A percentile compares a stretch with the other conserved stretches of the same genome.
Evolutionary conservation across 2,113 vertebrate genomes (phyloP).

Genomic region (Speoplatyrhinus poulsoni): DNA sequence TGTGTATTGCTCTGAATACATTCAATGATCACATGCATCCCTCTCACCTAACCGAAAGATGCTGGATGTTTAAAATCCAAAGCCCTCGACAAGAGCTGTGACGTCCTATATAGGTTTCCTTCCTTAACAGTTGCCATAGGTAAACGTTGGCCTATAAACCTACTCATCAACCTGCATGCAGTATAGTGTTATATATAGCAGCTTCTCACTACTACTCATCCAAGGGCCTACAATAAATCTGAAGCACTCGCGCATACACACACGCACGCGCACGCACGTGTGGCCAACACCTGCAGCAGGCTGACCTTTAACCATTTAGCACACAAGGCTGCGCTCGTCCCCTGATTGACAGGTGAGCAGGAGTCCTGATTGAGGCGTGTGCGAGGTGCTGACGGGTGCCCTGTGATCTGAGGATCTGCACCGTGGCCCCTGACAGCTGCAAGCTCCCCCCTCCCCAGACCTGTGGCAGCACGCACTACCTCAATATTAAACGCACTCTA

Average conservation of each 20-base stretch:
- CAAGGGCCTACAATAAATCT: not conserved
- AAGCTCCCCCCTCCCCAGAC: conserved; percentile 43
- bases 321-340: conserved; percentile 43
- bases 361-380: conserved; percentile 76
- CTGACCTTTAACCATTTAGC: conserved; percentile 48
- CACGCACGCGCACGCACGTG: conserved; percentile 23
- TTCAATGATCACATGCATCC: too few species aligned
- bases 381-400: conserved; percentile 69
- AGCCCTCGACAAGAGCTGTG: too few species aligned
- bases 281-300: conserved; percentile 63
- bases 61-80: too few species aligned
- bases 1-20: too few species aligned
- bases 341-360: conserved; percentile 67
- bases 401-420: conserved; percentile 66
- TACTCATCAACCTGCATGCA: too few species aligned
- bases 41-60: too few species aligned
- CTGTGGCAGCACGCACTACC: conserved; percentile 65
- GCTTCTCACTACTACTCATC: not conserved
- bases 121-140: too few species aligned
- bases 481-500: conserved; percentile 38
- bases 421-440: conserved; percentile 65
- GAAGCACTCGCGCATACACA: conserved; percentile 20
- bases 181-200: too few species aligned
- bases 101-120: too few species aligned
- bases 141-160: too few species aligned